A percentile compares a stretch with the other conserved stretches of the same genome.
phyloP scores from a whole-genome alignment of 2,888 invertebrate species.

The Proisotoma minuta region DNA sequence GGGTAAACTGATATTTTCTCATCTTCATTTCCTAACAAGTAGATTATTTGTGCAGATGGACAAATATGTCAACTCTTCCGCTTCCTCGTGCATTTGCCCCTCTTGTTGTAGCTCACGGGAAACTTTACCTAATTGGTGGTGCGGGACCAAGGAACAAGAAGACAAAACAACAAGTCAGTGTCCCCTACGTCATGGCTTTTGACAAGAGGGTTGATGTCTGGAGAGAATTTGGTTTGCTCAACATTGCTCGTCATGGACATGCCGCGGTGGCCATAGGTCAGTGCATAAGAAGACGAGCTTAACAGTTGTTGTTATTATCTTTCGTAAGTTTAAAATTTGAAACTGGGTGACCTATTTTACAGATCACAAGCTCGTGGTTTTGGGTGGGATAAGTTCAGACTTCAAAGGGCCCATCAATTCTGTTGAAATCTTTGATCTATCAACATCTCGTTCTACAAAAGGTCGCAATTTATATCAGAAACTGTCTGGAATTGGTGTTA shows the following conservation, averaged over 20 bases:
- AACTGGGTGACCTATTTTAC: neutral
- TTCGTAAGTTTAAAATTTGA: neutral
- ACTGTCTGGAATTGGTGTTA: constrained; percentile 15
- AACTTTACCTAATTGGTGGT: constrained; percentile 64
- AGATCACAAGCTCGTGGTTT: constrained; percentile 58
- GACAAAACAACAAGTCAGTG: constrained; percentile 50
- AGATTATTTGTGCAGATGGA: constrained; percentile 18
- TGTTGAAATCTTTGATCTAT: constrained; percentile 58
- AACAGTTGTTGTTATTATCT: too few species aligned
- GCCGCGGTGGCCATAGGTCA: constrained; percentile 61
- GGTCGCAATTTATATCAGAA: neutral
- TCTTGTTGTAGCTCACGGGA: constrained; percentile 52
- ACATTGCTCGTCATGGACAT: constrained; percentile 62
- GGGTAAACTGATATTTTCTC: constrained; percentile 8
- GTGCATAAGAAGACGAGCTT: too few species aligned
- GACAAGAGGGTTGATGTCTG: constrained; percentile 59
- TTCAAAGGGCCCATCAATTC: constrained; percentile 62
- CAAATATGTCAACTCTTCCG: constrained; percentile 30
- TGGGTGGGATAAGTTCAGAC: constrained; percentile 64
- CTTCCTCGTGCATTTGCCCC: constrained; percentile 50
- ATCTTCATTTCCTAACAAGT: neutral
- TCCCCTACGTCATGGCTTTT: constrained; percentile 52
- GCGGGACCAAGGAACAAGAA: constrained; percentile 55
- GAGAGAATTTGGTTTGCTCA: constrained; percentile 59
- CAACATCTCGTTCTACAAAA: constrained; percentile 55